phyloP scores from a whole-genome alignment of 2,888 invertebrate species.

The Proisotoma minuta region DNA sequence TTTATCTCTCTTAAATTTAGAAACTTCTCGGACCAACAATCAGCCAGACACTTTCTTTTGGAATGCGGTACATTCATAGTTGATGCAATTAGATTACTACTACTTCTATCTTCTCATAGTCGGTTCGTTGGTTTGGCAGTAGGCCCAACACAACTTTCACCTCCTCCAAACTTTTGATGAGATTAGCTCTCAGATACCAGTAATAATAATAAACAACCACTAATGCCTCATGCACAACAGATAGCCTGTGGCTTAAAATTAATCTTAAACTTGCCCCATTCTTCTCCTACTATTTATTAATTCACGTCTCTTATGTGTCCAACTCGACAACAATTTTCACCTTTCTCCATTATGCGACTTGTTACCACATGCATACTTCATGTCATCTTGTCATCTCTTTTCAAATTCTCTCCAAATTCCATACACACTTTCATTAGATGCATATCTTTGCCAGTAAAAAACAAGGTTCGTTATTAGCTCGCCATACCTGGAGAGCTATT shows the following conservation, averaged over 20 bases:
- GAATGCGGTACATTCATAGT: conserved; percentile 4
- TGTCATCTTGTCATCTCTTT: background rate
- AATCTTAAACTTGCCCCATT: conserved; percentile 7
- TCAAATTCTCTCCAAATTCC: no score
- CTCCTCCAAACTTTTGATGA: conserved; percentile 12
- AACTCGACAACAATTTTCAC: conserved; percentile 1
- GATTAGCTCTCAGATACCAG: conserved; percentile 12
- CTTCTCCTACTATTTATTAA: conserved; percentile 12
- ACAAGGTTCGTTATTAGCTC: no score
- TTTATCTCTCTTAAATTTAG: conserved; percentile 4
- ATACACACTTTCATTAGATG: no score
- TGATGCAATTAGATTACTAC: background rate
- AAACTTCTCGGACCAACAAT: background rate
- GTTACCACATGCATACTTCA: conserved; percentile 5
- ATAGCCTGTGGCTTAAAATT: conserved; percentile 9
- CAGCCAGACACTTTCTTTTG: background rate
- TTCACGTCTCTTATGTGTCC: conserved; percentile 5
- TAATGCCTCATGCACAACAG: conserved; percentile 8
- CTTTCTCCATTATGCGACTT: background rate
- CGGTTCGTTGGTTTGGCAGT: background rate
- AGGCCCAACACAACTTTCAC: background rate
- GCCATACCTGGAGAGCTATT: no score
- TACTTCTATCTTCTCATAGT: background rate
- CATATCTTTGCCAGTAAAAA: background rate
- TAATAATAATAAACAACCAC: conserved; percentile 15